Evolutionary conservation across 2,797 vertebrate genomes (phyloP), one percentile per base, ranked within the genome.

Genomic region (Crocodylus rhombifer): DNA sequence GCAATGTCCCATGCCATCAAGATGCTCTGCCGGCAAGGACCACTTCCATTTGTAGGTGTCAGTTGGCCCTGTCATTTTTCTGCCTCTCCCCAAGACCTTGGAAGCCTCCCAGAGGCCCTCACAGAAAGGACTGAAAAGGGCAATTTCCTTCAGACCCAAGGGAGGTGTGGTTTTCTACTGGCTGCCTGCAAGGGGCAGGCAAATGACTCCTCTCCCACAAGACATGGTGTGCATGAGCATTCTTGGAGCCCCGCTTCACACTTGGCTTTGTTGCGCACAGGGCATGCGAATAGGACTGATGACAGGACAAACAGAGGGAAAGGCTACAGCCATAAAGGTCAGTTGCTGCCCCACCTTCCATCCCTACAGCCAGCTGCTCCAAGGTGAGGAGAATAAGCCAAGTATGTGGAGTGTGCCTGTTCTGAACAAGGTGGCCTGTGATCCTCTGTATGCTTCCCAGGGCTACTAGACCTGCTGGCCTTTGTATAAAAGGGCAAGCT

Each of bases 251-350:
- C 85, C 65, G 42, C 87, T 92, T 95, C 65, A 65, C 3, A 1
- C 33, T 90, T 80, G 94, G 86, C 57, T 87, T 95, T 96, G 51
- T 94, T 93, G 96, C 67, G 93, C 28, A 79, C 92, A 91, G 88
- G 33, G 56, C 84, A 86, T 80, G 30, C 92, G 93, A 91, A 21
- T 79, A 95, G 79, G 84, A 95, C 56, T 81, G 51, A 95, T 75
- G 85, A 95, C 89, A 94, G 17, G 88, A 97, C 93, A 97, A 94
- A 96, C 92, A 96, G 81, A 96, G 85, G 92, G 78, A 91, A 96
- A 96, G 65, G 79, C 62, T 94, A 95, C 91, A 98, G 97, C 94
- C 95, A 93, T 82, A 95, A 91, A 96, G 91, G 94, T 55, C 77
- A 80, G 93, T 95, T 96, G 95, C 93, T 87, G 76, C 92, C 92